phyloP scores from a whole-genome alignment of 2,888 invertebrate genomes.

The Eubasilissa splendida region DNA sequence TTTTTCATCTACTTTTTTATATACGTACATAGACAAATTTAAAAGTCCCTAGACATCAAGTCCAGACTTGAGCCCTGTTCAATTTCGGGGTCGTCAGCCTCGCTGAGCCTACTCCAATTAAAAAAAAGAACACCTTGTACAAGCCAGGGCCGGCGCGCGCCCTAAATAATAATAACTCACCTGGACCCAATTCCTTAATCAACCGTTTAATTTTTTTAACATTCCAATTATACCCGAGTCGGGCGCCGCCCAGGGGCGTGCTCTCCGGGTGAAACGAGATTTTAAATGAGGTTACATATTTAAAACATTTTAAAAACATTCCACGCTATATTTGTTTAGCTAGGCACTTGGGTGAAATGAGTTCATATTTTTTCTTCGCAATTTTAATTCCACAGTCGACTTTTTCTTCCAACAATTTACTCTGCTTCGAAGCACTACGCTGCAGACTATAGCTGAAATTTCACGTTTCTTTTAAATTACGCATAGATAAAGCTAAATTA shows the following conservation, averaged over 20 bases:
- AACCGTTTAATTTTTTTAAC: constrained; percentile 58
- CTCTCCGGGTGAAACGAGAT: constrained; percentile 25
- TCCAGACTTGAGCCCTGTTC: background rate
- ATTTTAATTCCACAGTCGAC: no score
- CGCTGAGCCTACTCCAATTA: constrained; percentile 2
- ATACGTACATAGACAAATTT: no score
- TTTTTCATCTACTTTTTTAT: no score
- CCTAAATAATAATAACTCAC: constrained; percentile 41
- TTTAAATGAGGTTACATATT: constrained; percentile 30
- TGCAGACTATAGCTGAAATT: no score
- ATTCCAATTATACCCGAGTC: constrained; percentile 54
- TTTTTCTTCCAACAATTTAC: no score
- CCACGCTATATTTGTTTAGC: background rate
- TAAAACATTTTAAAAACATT: constrained; percentile 23
- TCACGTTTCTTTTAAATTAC: no score
- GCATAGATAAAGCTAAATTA: background rate
- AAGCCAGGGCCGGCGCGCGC: constrained; percentile 47
- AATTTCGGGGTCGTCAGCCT: constrained; percentile 17
- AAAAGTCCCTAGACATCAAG: no score
- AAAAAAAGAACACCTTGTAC: constrained; percentile 36
- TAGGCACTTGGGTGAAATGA: background rate
- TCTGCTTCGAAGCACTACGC: no score
- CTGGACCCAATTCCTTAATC: constrained; percentile 51
- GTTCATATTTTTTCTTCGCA: no score
- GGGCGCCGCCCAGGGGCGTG: constrained; percentile 36